Evolutionary conservation across 2,888 invertebrate species (phyloP), one percentile per base, ranked within the genome.

Genomic region (Halictus ligatus): DNA sequence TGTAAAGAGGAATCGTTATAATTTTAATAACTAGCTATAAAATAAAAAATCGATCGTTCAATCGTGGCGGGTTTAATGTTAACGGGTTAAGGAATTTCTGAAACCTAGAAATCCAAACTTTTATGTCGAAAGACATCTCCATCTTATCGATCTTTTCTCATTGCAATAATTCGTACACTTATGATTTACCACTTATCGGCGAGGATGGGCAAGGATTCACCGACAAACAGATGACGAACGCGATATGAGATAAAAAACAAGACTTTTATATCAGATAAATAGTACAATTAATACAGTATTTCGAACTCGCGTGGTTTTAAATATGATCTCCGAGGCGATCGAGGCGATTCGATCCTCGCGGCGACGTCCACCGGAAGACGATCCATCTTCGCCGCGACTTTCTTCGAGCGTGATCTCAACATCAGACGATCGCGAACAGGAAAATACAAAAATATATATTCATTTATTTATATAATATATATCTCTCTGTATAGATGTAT

Each of bases 401-500:
- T 35, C 18, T 29, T 67, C 21, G 67, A 67, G 8, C 35, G 8
- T 35, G n/a, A 25, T 71, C 6, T 69, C n/a, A 35, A 48, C 29
- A n/a, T 60, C 60, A 25, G 29, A 29, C 74, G 74, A 71, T 54
- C 75, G 69, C 84, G 87, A 81, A 78, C 79, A 84, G 81, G 74
- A 84, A 60, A 72, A 76, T 90, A 90, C 90, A 82, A 89, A 88
- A 88, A 88, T 89, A 89, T 89, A 89, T 86, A 74, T 84, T 81
- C 78, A 80, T 85, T 81, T 89, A 73, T 88, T 82, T 84, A 18
- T 80, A 64, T 75, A 69, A n/a, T 76, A 78, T 85, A 83, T 73
- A 81, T 74, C 69, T 76, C 75, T 83, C 54, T 81, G 43, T 71
- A 35, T 54, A 60, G n/a, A n/a, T 35, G 48, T 64, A 43, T 58